A percentile compares a stretch with the other conserved stretches of the same genome.
These are phyloP conservation scores for Myotis pilosus DNA, from an alignment of 2,797 vertebrate genomes.

Conservation along the genomic window DNA sequence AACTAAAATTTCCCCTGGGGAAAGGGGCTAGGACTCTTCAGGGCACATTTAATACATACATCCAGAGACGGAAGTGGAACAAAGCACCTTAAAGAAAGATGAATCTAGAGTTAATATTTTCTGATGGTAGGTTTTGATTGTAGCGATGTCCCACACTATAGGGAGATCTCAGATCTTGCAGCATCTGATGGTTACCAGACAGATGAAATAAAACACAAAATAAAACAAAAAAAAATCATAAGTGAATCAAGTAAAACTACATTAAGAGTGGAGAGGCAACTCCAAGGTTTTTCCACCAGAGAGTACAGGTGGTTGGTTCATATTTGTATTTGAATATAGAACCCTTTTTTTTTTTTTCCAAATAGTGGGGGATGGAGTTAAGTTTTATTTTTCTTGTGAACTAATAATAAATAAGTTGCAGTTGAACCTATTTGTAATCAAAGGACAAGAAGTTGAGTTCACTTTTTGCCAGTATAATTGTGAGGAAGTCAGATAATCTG, in stretches of 20 bases:
- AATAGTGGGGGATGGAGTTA: not conserved
- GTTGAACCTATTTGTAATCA: not conserved
- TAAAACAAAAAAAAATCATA: not conserved
- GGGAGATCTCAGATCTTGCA: not conserved
- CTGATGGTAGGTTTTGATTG: not conserved
- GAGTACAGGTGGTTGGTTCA: not conserved
- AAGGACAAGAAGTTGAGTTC: not conserved
- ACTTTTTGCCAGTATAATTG: not conserved
- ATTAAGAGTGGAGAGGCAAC: not conserved
- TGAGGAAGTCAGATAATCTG: not conserved
- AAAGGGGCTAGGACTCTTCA: not conserved
- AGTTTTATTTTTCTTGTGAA: not conserved
- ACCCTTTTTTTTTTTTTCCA: not conserved
- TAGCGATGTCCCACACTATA: not conserved
- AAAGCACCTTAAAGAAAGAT: not conserved
- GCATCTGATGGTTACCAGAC: not conserved
- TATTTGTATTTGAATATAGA: not conserved
- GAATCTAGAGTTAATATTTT: not conserved
- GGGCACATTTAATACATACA: not conserved
- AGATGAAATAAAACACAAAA: not conserved
- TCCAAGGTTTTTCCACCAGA: not conserved
- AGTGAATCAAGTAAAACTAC: not conserved
- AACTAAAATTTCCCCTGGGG: constrained; percentile 67
- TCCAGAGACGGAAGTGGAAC: not conserved
- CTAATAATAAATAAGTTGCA: not conserved